phyloP scores from a whole-genome alignment of 2,888 invertebrate species.

The Ptychoptera contaminata region DNA sequence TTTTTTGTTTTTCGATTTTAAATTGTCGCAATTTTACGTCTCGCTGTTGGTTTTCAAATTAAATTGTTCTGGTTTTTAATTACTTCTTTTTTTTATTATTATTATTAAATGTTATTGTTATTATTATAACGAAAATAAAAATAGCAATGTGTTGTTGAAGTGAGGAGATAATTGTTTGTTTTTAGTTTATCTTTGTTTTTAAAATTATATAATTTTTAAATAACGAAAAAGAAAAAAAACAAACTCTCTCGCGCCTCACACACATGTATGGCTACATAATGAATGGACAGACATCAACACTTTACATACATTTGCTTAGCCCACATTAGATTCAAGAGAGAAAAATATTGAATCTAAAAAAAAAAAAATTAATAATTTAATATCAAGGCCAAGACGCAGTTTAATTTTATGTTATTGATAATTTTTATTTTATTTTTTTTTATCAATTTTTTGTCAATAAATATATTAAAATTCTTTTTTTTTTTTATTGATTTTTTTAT shows the following conservation, averaged over 20 bases:
- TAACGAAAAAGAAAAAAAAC: too few species aligned
- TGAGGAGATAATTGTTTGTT: background rate
- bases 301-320: too few species aligned
- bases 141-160: background rate
- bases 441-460: background rate
- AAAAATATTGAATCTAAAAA: too few species aligned
- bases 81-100: background rate
- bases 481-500: background rate
- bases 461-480: background rate
- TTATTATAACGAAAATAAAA: too few species aligned
- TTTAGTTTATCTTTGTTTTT: too few species aligned
- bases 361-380: too few species aligned
- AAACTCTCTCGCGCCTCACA: background rate
- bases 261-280: slow-evolving; percentile 3
- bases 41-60: slow-evolving; percentile 2
- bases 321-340: too few species aligned
- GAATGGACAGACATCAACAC: too few species aligned
- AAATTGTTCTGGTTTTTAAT: too few species aligned
- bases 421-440: background rate
- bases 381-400: too few species aligned
- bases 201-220: background rate
- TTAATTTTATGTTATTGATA: background rate
- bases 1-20: too few species aligned
- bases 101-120: background rate
- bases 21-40: too few species aligned